Evolutionary conservation across 2,888 invertebrate genomes (phyloP).

Genomic region (Eulithis testata): DNA sequence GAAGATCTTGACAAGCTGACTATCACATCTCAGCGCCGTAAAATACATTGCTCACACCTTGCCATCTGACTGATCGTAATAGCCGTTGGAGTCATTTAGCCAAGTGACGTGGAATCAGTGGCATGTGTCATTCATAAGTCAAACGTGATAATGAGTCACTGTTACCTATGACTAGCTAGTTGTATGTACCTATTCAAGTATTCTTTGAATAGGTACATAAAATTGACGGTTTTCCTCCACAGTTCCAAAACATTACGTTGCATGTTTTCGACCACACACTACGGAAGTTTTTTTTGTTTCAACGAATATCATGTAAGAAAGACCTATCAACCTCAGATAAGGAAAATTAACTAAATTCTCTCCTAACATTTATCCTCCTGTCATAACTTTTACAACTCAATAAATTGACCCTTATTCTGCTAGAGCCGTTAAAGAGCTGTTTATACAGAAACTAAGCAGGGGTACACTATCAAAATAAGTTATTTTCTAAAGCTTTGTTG

Average conservation of each 20-base stretch:
- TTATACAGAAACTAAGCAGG: conserved; percentile 45
- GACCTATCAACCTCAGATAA: neutral
- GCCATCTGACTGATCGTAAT: conserved; percentile 11
- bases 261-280: too few species aligned
- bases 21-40: too few species aligned
- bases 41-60: conserved; percentile 1
- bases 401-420: conserved; percentile 65
- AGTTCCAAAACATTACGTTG: too few species aligned
- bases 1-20: too few species aligned
- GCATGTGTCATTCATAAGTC: conserved; percentile 7
- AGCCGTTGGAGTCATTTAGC: conserved; percentile 13
- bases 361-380: conserved; percentile 60
- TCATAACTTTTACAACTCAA: conserved; percentile 56
- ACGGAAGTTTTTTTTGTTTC: too few species aligned
- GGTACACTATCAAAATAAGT: conserved; percentile 6
- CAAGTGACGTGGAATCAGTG: conserved; percentile 19
- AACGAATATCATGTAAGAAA: neutral
- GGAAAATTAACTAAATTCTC: conserved; percentile 44
- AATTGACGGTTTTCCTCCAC: too few species aligned
- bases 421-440: conserved; percentile 49
- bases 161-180: conserved; percentile 5
- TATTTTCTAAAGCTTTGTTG: neutral
- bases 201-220: too few species aligned
- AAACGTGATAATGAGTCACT: conserved; percentile 16
- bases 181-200: too few species aligned